Base-by-base conservation (phyloP, 2,888 invertebrate genomes). In the Arge pagana region DNA sequence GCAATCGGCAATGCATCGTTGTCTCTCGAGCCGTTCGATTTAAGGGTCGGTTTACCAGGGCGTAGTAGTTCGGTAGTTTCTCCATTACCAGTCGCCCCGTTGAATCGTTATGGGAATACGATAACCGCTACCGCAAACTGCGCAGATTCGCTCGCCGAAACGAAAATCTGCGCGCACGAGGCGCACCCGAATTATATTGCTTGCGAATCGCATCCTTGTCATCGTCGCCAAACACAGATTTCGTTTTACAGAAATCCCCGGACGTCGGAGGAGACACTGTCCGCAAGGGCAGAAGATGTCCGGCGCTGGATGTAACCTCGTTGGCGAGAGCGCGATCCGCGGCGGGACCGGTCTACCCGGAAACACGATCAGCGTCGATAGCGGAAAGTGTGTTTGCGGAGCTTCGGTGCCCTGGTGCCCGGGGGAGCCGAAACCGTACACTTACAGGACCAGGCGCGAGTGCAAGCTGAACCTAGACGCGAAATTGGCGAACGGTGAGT, bases 381-480 rank as follows among this genome's bases (percentile, higher is more conserved):
- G 60, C 35, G 74, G 72, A 37, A 70, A 61, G 52, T 75, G 75
- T 58, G 69, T 73, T 28, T 75, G 75, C 53, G 75, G 75, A 45
- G 68, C 67, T 4, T 61, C 71, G 28, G 74, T 75, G 13, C 70
- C 62, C 8, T 74, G 74, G 74, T 75, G 75, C 50, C 71, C 73
- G 18, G 68, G 61, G 21, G 72, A 75, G 53, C 67, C 72, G 1
- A 63, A 60, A 45, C 75, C 75, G 11, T 75, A 75, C 62, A 66
- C 63, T 41, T 74, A 68, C 59, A 60, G 58, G 52, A 71, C 70
- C 48, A 64, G 64, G 23, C 73, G 67, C 61, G 75, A 74, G 59
- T 75, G 75, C 65, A 64, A 68, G 60, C 71, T 75, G 41, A 75
- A 75, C 63, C 61, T 75, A 52, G 68, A 65, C 10, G 74, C 72